Base-by-base conservation (phyloP, 2,888 invertebrate species). In the Neocrepidodera transversa region DNA sequence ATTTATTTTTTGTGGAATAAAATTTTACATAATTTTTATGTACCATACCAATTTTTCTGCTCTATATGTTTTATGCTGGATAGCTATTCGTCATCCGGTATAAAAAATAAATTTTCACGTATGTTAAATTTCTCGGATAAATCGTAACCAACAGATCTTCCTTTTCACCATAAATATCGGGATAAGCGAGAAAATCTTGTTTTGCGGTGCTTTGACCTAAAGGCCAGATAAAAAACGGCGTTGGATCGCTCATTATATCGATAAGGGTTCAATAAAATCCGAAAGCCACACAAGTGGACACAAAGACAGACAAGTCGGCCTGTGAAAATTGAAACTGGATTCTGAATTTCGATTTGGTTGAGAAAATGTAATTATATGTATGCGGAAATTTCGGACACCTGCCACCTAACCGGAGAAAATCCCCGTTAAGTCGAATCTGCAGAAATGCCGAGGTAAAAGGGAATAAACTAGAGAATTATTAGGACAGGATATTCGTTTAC, bases 361-460 rank as follows among this genome's bases (percentile, higher is more conserved):
- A 20, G 42, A 42, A 42, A 18, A 14, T 11, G 20, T 42, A 42
- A 42, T 42, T 13, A 42, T 20, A 42, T 42, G 42, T 20, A 42
- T 42, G 42, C 11, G 20, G 16, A 42, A 42, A 42, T 42, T 42
- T 42, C 42, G 42, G 42, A 42, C 42, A 42, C 42, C 42, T 42
- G 42, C 42, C 42, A 23, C 42, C 18, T 23, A 23, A 11, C 42
- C 42, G 42, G 20, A 2, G 20, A 42, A 42, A 42, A 20, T 20
- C 42, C 23, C 42, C 20, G 8, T 42, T 23, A 23, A 42, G 42
- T 20, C 13, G 20, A 42, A 20, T 42, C 42, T 11, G 42, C 42
- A 11, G 42, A 42, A 42, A 20, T 7, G n/a, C 20, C 11, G 20
- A 20, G 42, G 20, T 42, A 20, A 42, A 42, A 20, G 42, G 20